Base-by-base conservation (phyloP, 2,888 invertebrate species). In the Muschampia plurimacula region DNA sequence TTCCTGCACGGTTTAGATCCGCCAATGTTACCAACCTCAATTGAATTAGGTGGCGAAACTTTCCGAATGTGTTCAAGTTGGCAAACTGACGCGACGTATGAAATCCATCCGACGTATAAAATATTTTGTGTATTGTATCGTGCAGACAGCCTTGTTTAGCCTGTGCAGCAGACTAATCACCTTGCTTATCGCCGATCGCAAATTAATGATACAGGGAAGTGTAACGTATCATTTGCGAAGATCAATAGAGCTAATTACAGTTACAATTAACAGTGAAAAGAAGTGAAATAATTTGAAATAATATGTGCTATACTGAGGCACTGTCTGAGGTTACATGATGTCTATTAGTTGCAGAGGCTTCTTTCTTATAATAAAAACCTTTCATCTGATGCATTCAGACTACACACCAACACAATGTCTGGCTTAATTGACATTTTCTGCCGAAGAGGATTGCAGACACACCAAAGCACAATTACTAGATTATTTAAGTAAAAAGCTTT, bases 1-100 rank as follows among this genome's bases (percentile, higher is more conserved):
- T 90, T 90, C 87, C 89, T 85, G 84, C 82, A 86, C 85, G 84
- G 90, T 89, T 91, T 90, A 89, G 87, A 90, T 91, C 89, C 85
- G 85, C 83, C 82, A 84, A 12, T 67, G 62, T 66, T 72, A 67
- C 72, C 22, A 63, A 84, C 86, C 88, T 83, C 88, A 90, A 92
- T 92, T 91, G 87, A 90, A 91, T 92, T 86, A 85, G 81, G 80
- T 82, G 77, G 76, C 77, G 81, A 79, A 85, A 86, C 84, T 87
- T 84, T 83, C 80, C 80, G 79, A 72, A 75, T 70, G 74, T 72
- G 77, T 81, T 81, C 81, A 12, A 57, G 64, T 64, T 80, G 75
- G 78, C 79, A 77, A 83, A 81, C 81, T 85, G 82, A 82, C 84
- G 83, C 87, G 82, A 82, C 84, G 83, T 87, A 86, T 87, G 82